Percentiles rank a stretch among this genome's conserved stretches.
Conservation (phyloP, 2,797 vertebrate species). For the Holocentrus rufus region DNA sequence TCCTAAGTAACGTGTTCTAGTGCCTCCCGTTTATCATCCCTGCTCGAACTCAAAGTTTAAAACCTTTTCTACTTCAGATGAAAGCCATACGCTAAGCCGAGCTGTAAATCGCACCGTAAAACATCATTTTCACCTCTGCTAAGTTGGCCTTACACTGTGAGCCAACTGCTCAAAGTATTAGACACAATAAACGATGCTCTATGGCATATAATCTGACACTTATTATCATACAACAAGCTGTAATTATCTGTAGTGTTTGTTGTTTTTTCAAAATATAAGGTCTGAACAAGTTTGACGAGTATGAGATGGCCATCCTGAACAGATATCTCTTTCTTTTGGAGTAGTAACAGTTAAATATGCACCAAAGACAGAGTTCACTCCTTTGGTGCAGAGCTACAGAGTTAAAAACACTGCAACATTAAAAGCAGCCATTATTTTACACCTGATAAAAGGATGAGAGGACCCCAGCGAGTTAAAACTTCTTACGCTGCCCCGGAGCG, state of each 20-base stretch:
- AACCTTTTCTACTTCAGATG: slow-evolving; percentile 26
- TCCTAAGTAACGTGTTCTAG: neutral
- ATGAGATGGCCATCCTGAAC: slow-evolving; percentile 1
- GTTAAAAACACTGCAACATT: slow-evolving; percentile 1
- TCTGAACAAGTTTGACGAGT: neutral
- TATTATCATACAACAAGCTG: neutral
- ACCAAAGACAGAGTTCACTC: neutral
- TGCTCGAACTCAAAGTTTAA: slow-evolving; percentile 5
- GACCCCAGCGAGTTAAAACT: slow-evolving; percentile 22
- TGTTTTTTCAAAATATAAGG: too few species aligned
- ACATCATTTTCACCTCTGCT: neutral
- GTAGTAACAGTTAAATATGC: neutral
- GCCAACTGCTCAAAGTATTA: neutral
- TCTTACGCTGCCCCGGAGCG: slow-evolving; percentile 19
- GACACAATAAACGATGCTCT: neutral
- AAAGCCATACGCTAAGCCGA: slow-evolving; percentile 8
- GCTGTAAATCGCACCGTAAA: slow-evolving; percentile 16
- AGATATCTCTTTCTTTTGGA: neutral
- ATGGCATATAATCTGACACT: neutral
- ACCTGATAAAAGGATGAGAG: slow-evolving; percentile 20
- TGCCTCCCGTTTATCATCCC: neutral
- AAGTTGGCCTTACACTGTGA: neutral
- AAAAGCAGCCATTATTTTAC: slow-evolving; percentile 14
- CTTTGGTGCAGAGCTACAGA: neutral
- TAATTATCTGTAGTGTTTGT: neutral